These are phyloP conservation scores for Acanthaster planci DNA, from an alignment of 35 echinoderm and acorn worm genomes.

Conservation along the genomic window DNA sequence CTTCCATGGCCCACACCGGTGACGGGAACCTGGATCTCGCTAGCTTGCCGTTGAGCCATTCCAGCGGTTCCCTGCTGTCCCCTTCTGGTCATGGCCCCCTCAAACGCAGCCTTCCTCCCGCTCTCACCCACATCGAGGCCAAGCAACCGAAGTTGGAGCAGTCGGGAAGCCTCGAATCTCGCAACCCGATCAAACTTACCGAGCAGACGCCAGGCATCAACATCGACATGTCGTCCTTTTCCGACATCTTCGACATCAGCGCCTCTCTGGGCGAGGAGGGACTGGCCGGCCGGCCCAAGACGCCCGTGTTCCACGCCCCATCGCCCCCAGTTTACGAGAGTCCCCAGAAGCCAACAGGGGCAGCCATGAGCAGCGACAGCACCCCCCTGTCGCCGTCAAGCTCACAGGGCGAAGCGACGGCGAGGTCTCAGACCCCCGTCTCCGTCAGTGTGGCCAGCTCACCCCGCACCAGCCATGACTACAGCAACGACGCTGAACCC, in stretches of 20 bases:
- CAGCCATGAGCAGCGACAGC: neutral
- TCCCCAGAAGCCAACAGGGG: neutral
- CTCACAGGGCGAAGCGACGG: neutral
- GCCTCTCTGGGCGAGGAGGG: slow-evolving; percentile 69
- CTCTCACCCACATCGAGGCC: slow-evolving; percentile 50
- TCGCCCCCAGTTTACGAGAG: slow-evolving; percentile 29
- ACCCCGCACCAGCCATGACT: neutral
- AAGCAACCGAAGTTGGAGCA: slow-evolving; percentile 23
- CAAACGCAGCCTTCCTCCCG: slow-evolving; percentile 68
- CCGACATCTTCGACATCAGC: slow-evolving; percentile 89
- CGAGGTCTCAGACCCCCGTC: neutral
- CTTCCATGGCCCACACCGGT: neutral
- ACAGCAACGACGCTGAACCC: neutral
- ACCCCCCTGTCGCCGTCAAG: neutral
- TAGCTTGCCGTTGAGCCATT: neutral
- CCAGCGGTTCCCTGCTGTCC: neutral
- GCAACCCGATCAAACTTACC: slow-evolving; percentile 56
- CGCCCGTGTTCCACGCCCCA: slow-evolving; percentile 69
- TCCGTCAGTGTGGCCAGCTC: neutral
- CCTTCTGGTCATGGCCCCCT: neutral
- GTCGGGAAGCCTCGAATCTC: neutral
- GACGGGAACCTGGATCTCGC: neutral
- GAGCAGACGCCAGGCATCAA: slow-evolving; percentile 84
- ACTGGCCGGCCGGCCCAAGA: slow-evolving; percentile 83
- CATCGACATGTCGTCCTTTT: slow-evolving; percentile 79